Evolutionary conservation across 2,888 invertebrate species (phyloP).

Genomic region (Cryptops parisi): DNA sequence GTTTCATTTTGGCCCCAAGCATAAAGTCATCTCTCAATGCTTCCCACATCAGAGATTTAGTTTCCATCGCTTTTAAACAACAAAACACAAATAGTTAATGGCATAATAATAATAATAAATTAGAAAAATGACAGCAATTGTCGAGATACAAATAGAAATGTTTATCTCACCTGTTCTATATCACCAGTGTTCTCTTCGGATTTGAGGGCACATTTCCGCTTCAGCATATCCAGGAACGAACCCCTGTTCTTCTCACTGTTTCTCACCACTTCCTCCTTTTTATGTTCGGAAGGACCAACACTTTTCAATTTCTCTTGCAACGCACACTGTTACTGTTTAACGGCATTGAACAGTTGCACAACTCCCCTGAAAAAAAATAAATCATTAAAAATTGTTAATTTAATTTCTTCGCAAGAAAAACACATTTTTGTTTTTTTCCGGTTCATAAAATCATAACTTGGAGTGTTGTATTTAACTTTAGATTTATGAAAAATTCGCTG

Average conservation of each 20-base stretch:
- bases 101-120: not conserved
- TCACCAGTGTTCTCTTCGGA: constrained; percentile 19
- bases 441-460: no score
- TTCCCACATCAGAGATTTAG: constrained; percentile 31
- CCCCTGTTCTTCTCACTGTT: no score
- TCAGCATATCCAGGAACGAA: constrained; percentile 32
- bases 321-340: constrained; percentile 66
- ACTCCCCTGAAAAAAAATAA: constrained; percentile 50
- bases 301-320: constrained; percentile 52
- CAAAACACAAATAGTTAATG: not conserved
- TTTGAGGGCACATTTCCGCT: constrained; percentile 21
- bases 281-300: constrained; percentile 48
- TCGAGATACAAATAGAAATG: not conserved
- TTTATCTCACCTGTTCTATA: not conserved
- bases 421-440: no score
- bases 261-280: constrained; percentile 58
- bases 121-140: not conserved
- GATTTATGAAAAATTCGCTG: no score
- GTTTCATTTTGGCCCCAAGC: constrained; percentile 62
- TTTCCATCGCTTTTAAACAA: not conserved
- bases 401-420: no score
- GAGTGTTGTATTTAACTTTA: no score
- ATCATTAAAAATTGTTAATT: constrained; percentile 1
- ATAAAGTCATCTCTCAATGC: constrained; percentile 66
- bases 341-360: constrained; percentile 83